phyloP scores from a whole-genome alignment of 2,888 invertebrate species.

The Lepidochitona cinerea region DNA sequence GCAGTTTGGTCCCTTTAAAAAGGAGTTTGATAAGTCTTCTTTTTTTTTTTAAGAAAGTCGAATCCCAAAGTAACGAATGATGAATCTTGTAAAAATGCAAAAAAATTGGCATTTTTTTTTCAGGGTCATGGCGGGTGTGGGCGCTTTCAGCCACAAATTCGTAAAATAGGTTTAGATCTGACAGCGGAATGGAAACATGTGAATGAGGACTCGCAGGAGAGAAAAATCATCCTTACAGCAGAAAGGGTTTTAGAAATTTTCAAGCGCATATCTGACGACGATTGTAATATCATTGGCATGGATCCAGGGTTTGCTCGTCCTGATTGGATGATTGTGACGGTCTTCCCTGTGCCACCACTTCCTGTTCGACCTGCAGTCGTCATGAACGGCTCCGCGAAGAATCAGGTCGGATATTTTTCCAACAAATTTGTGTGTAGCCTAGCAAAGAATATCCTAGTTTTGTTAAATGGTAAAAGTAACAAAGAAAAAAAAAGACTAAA shows the following conservation, averaged over 20 bases:
- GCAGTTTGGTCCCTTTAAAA: too few species aligned
- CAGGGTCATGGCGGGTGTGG: conserved; percentile 96
- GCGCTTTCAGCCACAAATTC: conserved; percentile 94
- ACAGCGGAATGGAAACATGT: conserved; percentile 98
- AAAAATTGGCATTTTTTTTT: too few species aligned
- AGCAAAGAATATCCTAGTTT: too few species aligned
- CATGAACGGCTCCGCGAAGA: conserved; percentile 99
- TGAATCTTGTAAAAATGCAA: too few species aligned
- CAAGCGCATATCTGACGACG: conserved; percentile 86
- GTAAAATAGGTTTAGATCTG: conserved; percentile 90
- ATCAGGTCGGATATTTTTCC: conserved; percentile 74
- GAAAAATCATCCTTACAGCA: conserved; percentile 92
- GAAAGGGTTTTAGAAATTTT: conserved; percentile 98
- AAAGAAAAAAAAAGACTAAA: too few species aligned
- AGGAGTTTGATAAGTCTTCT: too few species aligned
- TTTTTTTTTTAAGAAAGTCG: too few species aligned
- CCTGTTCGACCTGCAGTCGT: conserved; percentile 98
- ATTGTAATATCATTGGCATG: conserved; percentile 93
- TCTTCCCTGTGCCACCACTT: conserved; percentile 96
- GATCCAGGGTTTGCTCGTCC: conserved; percentile 95
- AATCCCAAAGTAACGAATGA: too few species aligned
- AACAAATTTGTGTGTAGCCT: too few species aligned
- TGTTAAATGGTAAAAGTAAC: too few species aligned
- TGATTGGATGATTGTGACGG: conserved; percentile 99
- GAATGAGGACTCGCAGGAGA: conserved; percentile 97